Evolutionary conservation across 2,113 vertebrate genomes (phyloP), one percentile per base, ranked within the genome.

Genomic region (Rhinogobius similis): DNA sequence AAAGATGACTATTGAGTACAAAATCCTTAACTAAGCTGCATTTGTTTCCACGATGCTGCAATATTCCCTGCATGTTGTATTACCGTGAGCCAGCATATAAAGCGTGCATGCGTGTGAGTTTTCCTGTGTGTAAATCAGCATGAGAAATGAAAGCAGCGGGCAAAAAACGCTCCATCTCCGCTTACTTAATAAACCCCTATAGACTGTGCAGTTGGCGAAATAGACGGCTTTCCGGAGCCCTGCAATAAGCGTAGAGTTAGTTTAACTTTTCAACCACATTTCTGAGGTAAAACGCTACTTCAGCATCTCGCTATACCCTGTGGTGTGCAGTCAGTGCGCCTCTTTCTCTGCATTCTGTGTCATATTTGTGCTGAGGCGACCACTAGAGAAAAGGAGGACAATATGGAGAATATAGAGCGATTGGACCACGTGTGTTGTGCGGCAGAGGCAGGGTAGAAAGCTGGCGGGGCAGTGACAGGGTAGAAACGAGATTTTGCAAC

Each of bases 351-450:
- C 69, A 20, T 75, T 72, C 55, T 73, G 70, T 70, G 70, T 72
- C 80, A 77, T 52, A 52, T 75, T 80, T 73, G 56, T 75, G 83
- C 81, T 86, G 85, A 84, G 58, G 24, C 73, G 72, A 72, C 70
- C 72, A 52, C 39, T 71, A 59, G 11, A 81, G 61, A 77, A 82
- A 55, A 81, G 65, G 72, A 77, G 70, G 68, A 74, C 67, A 68
- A 75, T 65, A 75, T 65, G 14, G 52, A 55, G 23, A 26, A 82
- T 80, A 52, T 81, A 68, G 68, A 78, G 67, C 36, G 9, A 82
- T 48, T 71, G 65, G 82, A 81, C 71, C 66, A 79, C 36, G 52
- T 78, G 75, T 76, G 58, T 58, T 78, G 76, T 76, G 62, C 67
- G n/a, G 67, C 36, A 62, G n/a, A 72, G 50, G 69, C 32, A 53